Evolutionary conservation across 2,113 vertebrate genomes (phyloP).

Genomic region (Engystomops pustulosus): DNA sequence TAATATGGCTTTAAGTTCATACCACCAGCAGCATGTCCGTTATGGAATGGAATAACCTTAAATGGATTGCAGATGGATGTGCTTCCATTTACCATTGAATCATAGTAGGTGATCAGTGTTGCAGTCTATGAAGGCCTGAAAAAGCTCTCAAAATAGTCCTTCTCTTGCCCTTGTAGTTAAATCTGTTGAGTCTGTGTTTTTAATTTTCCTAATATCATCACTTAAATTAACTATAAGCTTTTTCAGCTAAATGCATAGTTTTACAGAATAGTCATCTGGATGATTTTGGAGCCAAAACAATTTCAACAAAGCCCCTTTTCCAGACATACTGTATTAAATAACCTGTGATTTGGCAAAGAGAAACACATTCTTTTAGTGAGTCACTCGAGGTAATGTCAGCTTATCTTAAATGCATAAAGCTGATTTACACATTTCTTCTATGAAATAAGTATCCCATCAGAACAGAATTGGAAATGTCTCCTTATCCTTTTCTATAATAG

Average conservation of each 20-base stretch:
- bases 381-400: constrained; percentile 72
- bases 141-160: neutral
- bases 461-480: constrained; percentile 14
- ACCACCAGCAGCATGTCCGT: too few relatives aligned
- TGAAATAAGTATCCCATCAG: constrained; percentile 34
- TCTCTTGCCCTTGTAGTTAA: neutral
- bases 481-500: neutral
- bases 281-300: constrained; percentile 70
- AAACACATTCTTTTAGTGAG: constrained; percentile 69
- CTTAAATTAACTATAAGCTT: constrained; percentile 55
- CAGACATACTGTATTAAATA: constrained; percentile 73
- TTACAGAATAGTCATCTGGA: constrained; percentile 67
- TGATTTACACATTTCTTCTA: constrained; percentile 57
- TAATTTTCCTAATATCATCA: neutral
- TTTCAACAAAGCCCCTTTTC: constrained; percentile 69
- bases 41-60: too few relatives aligned
- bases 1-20: too few relatives aligned
- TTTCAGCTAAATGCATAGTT: constrained; percentile 69
- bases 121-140: neutral
- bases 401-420: constrained; percentile 64
- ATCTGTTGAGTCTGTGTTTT: neutral
- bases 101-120: neutral
- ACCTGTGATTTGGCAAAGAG: constrained; percentile 70
- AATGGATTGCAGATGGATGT: too few relatives aligned
- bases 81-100: too few relatives aligned